Percentiles rank a stretch among this genome's conserved stretches.
Conservation (phyloP, 2,888 invertebrate species). For the Drosophila infuscata region DNA sequence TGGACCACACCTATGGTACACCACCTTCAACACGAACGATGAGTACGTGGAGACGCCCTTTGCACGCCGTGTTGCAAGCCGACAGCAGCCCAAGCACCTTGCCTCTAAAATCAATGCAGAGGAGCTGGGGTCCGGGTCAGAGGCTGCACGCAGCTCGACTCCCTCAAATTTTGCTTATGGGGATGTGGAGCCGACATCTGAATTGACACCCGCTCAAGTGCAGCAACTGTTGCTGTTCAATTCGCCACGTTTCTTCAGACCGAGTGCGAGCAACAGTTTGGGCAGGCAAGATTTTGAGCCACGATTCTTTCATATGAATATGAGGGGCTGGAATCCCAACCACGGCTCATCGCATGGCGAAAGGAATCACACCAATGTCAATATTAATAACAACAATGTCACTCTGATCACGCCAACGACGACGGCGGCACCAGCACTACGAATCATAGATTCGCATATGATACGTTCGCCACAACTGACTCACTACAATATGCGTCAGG, state of each 20-base stretch:
- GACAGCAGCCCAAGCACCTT: slow-evolving; percentile 13
- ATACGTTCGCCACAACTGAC: slow-evolving; percentile 17
- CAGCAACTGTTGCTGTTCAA: slow-evolving; percentile 28
- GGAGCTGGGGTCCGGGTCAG: background rate
- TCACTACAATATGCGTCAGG: slow-evolving; percentile 47
- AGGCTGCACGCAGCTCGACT: background rate
- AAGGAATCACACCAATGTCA: slow-evolving; percentile 25
- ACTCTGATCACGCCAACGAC: background rate
- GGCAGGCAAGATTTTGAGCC: background rate
- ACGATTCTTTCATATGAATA: slow-evolving; percentile 10
- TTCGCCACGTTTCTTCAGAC: background rate
- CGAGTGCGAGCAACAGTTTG: background rate
- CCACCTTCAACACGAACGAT: slow-evolving; percentile 40
- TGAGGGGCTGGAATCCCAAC: background rate
- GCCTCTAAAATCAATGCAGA: slow-evolving; percentile 9
- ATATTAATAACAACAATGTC: slow-evolving; percentile 11
- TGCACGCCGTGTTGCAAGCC: background rate
- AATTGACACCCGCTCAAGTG: slow-evolving; percentile 6
- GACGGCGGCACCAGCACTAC: background rate
- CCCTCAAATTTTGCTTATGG: background rate
- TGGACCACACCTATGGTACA: slow-evolving; percentile 29
- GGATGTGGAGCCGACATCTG: background rate
- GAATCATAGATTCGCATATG: background rate
- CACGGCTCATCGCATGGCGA: background rate
- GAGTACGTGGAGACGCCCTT: slow-evolving; percentile 37